Percentiles rank a stretch among this genome's conserved stretches.
phyloP scores from a whole-genome alignment of 1,140 invertebrate species.

The Anoplolepis gracilipes region DNA sequence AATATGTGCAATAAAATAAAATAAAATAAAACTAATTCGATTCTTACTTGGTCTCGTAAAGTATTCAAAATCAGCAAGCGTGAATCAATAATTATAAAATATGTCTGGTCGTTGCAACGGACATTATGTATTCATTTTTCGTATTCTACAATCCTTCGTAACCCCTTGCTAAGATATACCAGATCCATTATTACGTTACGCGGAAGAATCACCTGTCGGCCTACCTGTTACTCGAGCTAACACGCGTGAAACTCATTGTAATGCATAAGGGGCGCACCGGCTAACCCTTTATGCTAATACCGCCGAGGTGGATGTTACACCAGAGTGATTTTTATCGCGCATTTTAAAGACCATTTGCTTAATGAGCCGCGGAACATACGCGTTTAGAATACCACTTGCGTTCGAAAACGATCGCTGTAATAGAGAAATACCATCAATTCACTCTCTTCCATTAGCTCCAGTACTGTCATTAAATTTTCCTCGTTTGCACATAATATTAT shows the following conservation, averaged over 20 bases:
- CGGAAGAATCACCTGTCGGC: constrained; percentile 46
- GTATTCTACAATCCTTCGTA: constrained; percentile 6
- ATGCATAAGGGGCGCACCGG: constrained; percentile 57
- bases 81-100: constrained; percentile 13
- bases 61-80: background rate
- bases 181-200: constrained; percentile 60
- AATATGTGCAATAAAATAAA: background rate
- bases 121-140: constrained; percentile 25
- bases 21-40: background rate
- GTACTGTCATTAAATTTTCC: constrained; percentile 1
- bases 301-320: constrained; percentile 54
- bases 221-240: constrained; percentile 69
- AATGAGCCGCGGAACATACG: constrained; percentile 76
- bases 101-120: background rate
- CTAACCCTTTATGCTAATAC: constrained; percentile 78
- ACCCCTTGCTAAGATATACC: background rate
- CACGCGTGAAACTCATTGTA: constrained; percentile 73
- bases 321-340: constrained; percentile 71
- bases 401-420: background rate
- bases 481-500: constrained; percentile 15
- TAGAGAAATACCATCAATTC: background rate
- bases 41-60: background rate
- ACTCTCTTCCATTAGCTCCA: constrained; percentile 10
- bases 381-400: constrained; percentile 46
- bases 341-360: constrained; percentile 79